A percentile compares a stretch with the other conserved stretches of the same genome.
These are phyloP conservation scores for Galerucella calmariensis DNA, from an alignment of 2,888 invertebrate genomes.

Conservation along the genomic window DNA sequence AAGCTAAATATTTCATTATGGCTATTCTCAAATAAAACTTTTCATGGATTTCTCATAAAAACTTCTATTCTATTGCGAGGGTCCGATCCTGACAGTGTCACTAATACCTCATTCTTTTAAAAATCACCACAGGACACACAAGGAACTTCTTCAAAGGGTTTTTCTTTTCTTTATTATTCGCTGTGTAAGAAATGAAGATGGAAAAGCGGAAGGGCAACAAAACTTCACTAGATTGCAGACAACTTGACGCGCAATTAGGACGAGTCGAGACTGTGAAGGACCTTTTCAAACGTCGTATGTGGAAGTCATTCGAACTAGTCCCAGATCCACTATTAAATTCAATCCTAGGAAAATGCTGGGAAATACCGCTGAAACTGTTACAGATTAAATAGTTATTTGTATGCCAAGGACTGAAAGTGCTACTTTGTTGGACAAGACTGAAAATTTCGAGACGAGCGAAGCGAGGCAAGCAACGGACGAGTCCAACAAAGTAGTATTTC, in stretches of 20 bases:
- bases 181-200: slow-evolving; percentile 14
- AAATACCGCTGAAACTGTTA: not conserved
- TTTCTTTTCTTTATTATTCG: not conserved
- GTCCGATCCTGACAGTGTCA: not conserved
- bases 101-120: not conserved
- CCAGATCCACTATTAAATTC: not conserved
- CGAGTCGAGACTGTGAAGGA: slow-evolving; percentile 6
- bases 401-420: no score
- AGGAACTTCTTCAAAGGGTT: not conserved
- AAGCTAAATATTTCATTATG: no score
- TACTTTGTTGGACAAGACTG: no score
- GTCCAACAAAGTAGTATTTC: no score
- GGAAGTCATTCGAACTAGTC: not conserved
- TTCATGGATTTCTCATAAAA: no score
- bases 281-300: not conserved
- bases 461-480: no score
- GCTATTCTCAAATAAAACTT: no score
- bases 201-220: slow-evolving; percentile 10
- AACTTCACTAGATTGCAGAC: slow-evolving; percentile 23
- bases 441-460: no score
- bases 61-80: not conserved
- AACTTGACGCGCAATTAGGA: slow-evolving; percentile 28
- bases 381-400: no score
- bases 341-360: not conserved
- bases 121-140: slow-evolving; percentile 1